Conservation (phyloP, 2,113 vertebrate genomes). For the Brienomyrus brachyistius region DNA sequence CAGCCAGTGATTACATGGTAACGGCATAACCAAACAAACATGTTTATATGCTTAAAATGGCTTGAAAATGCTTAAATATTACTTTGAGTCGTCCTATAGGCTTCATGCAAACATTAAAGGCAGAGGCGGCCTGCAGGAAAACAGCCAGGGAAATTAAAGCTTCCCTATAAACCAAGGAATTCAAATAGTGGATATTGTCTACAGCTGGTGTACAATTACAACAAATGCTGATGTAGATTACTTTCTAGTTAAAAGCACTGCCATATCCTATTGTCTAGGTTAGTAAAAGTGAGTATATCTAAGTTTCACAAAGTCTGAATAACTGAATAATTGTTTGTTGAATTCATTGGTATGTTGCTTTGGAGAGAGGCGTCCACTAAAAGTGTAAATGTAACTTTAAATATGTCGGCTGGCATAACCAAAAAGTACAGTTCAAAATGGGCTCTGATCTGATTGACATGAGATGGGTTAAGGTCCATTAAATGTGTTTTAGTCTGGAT, state of each 20-base stretch:
- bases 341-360: neutral
- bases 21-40: neutral
- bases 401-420: neutral
- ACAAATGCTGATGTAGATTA: neutral
- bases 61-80: slow-evolving; percentile 7
- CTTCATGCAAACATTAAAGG: slow-evolving; percentile 18
- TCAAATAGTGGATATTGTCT: neutral
- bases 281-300: neutral
- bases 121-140: neutral
- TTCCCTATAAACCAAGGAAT: neutral
- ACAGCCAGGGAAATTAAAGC: neutral
- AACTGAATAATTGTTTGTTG: neutral
- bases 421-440: neutral
- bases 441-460: neutral
- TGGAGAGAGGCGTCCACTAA: neutral
- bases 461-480: neutral
- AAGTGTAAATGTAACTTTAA: neutral
- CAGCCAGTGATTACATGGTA: slow-evolving; percentile 14
- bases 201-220: neutral
- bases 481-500: neutral
- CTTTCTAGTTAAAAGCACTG: neutral
- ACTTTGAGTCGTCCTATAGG: slow-evolving; percentile 10
- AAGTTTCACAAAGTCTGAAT: neutral
- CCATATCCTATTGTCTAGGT: neutral
- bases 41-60: slow-evolving; percentile 7